phyloP scores from a whole-genome alignment of 2,113 vertebrate species.

The Sisor rabdophorus region DNA sequence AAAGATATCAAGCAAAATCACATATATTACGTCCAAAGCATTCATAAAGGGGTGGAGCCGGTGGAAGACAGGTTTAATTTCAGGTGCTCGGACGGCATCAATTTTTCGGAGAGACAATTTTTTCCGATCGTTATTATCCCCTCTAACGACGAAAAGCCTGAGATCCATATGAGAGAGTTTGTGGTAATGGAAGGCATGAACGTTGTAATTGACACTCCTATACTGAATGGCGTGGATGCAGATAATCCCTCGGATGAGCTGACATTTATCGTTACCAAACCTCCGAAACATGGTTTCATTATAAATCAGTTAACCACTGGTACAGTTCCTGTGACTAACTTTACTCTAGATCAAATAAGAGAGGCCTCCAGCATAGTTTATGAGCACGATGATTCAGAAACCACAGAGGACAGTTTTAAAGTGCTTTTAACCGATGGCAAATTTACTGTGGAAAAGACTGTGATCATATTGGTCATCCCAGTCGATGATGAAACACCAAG shows the following conservation, averaged over 20 bases:
- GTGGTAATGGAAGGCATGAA: constrained; percentile 98
- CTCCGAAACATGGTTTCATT: constrained; percentile 82
- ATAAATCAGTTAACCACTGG: constrained; percentile 84
- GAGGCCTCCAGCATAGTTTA: constrained; percentile 90
- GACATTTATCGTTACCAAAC: constrained; percentile 76
- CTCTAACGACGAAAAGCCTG: constrained; percentile 87
- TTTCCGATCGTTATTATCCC: constrained; percentile 85
- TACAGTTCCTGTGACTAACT: constrained; percentile 78
- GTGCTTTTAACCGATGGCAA: constrained; percentile 84
- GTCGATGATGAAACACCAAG: constrained; percentile 94
- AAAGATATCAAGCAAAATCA: constrained; percentile 85
- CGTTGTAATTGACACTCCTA: constrained; percentile 85
- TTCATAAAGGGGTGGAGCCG: constrained; percentile 87
- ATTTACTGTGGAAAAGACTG: constrained; percentile 73
- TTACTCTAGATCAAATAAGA: constrained; percentile 85
- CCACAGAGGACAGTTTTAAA: constrained; percentile 82
- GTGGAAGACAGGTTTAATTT: constrained; percentile 90
- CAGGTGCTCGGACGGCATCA: constrained; percentile 92
- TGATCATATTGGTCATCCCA: constrained; percentile 82
- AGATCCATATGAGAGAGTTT: constrained; percentile 88
- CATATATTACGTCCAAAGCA: constrained; percentile 92
- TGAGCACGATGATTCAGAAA: constrained; percentile 90
- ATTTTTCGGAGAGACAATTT: constrained; percentile 84
- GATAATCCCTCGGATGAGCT: constrained; percentile 81
- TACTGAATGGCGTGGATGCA: constrained; percentile 82